Base-by-base conservation (phyloP, 1,140 invertebrate species). In the Brachionus sp. region DNA sequence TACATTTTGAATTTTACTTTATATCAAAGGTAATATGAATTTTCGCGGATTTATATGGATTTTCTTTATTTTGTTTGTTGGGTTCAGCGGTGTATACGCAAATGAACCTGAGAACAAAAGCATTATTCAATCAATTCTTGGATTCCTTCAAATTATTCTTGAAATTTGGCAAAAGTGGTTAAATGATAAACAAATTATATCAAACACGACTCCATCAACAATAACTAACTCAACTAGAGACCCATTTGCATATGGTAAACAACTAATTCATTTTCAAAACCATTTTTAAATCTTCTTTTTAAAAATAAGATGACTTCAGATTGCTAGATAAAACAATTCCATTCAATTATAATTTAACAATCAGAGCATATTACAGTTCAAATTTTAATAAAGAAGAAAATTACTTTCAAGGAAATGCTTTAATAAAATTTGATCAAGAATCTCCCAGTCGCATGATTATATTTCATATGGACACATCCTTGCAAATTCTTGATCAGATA, bases 331-430 rank as follows among this genome's bases (percentile, higher is more conserved):
- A 39, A 16, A 73, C 37, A 19, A 39, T 16, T 39, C 77, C 77
- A 53, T 53, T 37, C 13, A 78, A 53, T 42, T 78, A 78, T 37
- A 78, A 78, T 62, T 37, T 78, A 16, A 57, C 53, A 33, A 78
- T 78, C 5, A 78, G 50, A 57, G 44, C 77, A 19, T 78, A 53
- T 78, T 78, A n/a, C 9, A 78, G 23, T 7, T 35, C 19, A 50
- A 35, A 78, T 62, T 78, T 57, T 50, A 35, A 53, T n/a, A 44
- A 44, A 53, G 77, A 62, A 4, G 77, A 78, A 16, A 78, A 62
- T 39, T 53, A 29, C 33, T 78, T 25, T 29, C 10, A 25, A 29
- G 44, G 77, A 29, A 1, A 23, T 62, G 39, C 53, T 37, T 7
- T 53, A 39, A 78, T 78, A 78, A 78, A 37, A 33, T 35, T 78